Evolutionary conservation across 2,113 vertebrate species (phyloP), one percentile per base, ranked within the genome.

Genomic region (Paraplagusia blochii): DNA sequence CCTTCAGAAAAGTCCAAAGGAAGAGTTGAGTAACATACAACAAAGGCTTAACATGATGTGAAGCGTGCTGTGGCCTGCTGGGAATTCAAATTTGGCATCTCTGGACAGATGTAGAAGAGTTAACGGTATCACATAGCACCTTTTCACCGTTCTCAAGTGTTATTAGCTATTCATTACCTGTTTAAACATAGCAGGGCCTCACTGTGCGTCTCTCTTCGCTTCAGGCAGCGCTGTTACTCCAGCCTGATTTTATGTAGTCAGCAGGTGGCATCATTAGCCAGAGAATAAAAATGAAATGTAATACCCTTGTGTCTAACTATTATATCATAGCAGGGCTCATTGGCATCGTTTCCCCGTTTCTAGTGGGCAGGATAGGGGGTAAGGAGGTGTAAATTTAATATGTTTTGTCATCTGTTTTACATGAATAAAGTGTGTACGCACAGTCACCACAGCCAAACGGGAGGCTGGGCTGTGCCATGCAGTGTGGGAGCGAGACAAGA

Each of bases 181-280:
- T 70, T 81, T 70, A 69, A 84, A 76, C 40, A 13, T 57, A 63
- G 76, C 4, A 53, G 76, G 58, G 77, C 60, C 76, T 55, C 67
- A 50, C 54, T 63, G 69, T 18, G 69, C n/a, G 59, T 38, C 70
- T 67, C 51, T 53, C 62, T 76, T 79, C 22, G 81, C 81, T 85
- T 53, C 53, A 68, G 82, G 82, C 84, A 72, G 60, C 45, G 8
- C 53, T 74, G 69, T 65, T 73, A 59, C 71, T 71, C 43, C 1
- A 76, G 84, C 58, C 78, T 66, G 83, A 86, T 89, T 90, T 90
- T 86, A 89, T 89, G 84, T 85, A 88, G 90, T 90, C 90, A 90
- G 89, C 90, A 91, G 90, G 90, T 90, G 90, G 90, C 90, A 92
- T 91, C 90, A 90, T 90, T 90, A 91, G 82, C 87, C 87, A 88